phyloP scores from a whole-genome alignment of 2,113 vertebrate species.

The Malaclemys terrapin region DNA sequence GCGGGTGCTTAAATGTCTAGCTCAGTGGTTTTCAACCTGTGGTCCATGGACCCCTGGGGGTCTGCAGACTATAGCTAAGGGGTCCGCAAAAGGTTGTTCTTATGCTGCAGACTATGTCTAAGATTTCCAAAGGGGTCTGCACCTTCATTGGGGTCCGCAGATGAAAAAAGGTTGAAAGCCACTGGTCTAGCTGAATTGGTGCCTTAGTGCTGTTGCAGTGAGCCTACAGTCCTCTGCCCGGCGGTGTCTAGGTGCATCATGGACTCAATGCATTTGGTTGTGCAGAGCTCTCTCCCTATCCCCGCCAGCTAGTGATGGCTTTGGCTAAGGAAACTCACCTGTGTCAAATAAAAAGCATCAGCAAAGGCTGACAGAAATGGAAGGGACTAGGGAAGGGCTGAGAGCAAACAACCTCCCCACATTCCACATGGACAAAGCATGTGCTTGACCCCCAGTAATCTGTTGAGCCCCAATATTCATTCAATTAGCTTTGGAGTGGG shows the following conservation, averaged over 20 bases:
- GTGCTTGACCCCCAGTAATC: not conserved
- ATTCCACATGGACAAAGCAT: not conserved
- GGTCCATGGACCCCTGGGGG: not conserved
- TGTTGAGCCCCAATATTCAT: not conserved
- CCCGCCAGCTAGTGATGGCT: not conserved
- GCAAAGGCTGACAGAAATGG: slow-evolving; percentile 45
- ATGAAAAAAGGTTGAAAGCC: no score
- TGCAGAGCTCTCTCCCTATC: not conserved
- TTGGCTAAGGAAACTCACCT: slow-evolving; percentile 44
- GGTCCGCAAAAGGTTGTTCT: no score
- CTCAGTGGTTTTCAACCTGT: not conserved
- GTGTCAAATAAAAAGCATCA: slow-evolving; percentile 26
- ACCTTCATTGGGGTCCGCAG: no score
- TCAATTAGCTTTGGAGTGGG: not conserved
- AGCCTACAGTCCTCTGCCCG: not conserved
- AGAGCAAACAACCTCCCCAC: not conserved
- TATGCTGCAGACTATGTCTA: not conserved
- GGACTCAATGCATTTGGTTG: not conserved
- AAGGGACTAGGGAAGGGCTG: not conserved
- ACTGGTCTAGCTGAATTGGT: no score
- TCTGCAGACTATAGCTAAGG: not conserved
- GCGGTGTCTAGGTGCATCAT: not conserved
- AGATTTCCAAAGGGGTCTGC: not conserved
- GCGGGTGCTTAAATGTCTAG: fast-evolving
- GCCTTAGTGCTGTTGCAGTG: not conserved